These are phyloP conservation scores for Mechanitis mazaeus DNA, from an alignment of 2,888 invertebrate genomes.

Conservation along the genomic window DNA sequence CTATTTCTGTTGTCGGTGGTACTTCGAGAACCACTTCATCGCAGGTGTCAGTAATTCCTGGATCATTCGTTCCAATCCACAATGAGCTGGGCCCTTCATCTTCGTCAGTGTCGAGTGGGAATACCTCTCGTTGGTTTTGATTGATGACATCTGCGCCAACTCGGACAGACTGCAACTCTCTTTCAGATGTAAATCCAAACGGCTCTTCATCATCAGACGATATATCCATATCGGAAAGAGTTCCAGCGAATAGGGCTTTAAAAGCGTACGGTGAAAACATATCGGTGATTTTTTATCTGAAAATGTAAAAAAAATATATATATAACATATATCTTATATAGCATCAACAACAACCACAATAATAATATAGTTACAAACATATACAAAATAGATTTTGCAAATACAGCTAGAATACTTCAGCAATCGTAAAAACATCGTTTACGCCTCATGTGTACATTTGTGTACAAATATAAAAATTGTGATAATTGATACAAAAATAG, in stretches of 20 bases:
- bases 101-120: constrained; percentile 26
- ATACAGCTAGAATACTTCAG: constrained; percentile 12
- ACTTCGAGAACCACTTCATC: constrained; percentile 12
- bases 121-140: constrained; percentile 26
- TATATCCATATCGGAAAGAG: no score
- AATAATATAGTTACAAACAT: constrained; percentile 9
- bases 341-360: constrained; percentile 11
- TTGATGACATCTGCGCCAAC: constrained; percentile 28
- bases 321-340: constrained; percentile 12
- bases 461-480: constrained; percentile 26
- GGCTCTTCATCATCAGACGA: constrained; percentile 27
- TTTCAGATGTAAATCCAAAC: constrained; percentile 13
- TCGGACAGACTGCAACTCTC: constrained; percentile 15
- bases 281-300: constrained; percentile 24
- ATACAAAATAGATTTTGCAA: no score
- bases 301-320: constrained; percentile 21
- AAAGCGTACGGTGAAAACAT: constrained; percentile 23
- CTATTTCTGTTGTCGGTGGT: constrained; percentile 24
- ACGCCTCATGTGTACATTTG: constrained; percentile 26
- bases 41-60: constrained; percentile 17
- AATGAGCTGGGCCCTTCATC: constrained; percentile 28
- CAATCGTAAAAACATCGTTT: constrained; percentile 23
- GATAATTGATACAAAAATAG: neutral
- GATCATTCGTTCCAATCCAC: constrained; percentile 27
- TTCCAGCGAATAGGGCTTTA: constrained; percentile 7